Base-by-base conservation (phyloP, 2,888 invertebrate species). In the Tanytarsus gracilentus region DNA sequence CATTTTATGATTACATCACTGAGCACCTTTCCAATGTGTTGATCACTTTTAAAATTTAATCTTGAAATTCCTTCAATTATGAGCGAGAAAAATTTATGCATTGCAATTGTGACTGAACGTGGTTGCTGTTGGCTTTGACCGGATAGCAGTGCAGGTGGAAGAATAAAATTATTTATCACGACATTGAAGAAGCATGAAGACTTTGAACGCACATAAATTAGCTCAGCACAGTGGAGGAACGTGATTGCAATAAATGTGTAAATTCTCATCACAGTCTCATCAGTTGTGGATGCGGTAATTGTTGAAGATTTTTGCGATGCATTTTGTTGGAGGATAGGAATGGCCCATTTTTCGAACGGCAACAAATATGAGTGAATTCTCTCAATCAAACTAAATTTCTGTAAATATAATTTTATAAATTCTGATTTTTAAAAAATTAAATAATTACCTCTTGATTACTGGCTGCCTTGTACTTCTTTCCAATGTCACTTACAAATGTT, bases 1-100 rank as follows among this genome's bases (percentile, higher is more conserved):
- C 74, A 74, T 61, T 72, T 71, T 5, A 73, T 67, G 23, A 79
- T 69, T 36, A 79, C 67, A 66, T 79, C 77, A 25, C 72, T 75
- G 11, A 79, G 66, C 0, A 73, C 74, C 62, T 78, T 72, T 25
- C 70, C 72, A 14, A 79, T 66, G 63, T 77, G 79, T 0, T 71
- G 68, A 68, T 79, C 79, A 4, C 69, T 67, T 61, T 68, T 71
- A 56, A 71, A 72, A 63, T 77, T 75, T 30, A 81, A 65, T 21
- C 72, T 73, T 1, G 75, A 74, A 18, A 80, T 72, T 1, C 79
- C 79, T 63, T 75, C 73, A 36, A 80, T 69, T 62, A 77, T 74
- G 21, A 78, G 70, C 21, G 77, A 76, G 71, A 79, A 78, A 11
- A 78, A 75, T 66, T 74, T 74, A 63, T 76, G 75, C 14, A 81